Percentiles rank a stretch among this genome's conserved stretches.
Conservation (phyloP, 2,888 invertebrate species). For the Calliopum simillimum region DNA sequence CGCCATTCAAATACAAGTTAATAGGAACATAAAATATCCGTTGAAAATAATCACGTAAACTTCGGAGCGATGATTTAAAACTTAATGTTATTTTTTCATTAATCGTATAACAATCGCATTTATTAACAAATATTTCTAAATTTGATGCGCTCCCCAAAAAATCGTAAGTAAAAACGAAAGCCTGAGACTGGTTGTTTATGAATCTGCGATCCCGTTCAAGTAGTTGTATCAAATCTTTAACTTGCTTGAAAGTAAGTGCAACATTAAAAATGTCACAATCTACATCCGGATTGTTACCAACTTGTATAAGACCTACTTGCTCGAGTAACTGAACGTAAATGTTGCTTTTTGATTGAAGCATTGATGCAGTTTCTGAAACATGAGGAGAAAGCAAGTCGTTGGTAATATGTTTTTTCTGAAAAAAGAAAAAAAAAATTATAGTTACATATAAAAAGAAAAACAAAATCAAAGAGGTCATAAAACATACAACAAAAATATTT, state of each 20-base stretch:
- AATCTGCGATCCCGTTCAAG: conserved; percentile 45
- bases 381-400: conserved; percentile 50
- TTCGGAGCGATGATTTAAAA: conserved; percentile 67
- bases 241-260: conserved; percentile 56
- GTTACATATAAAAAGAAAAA: too few relatives aligned
- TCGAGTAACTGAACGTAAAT: conserved; percentile 62
- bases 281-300: conserved; percentile 58
- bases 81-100: conserved; percentile 68
- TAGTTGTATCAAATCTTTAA: conserved; percentile 54
- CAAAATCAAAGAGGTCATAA: too few relatives aligned
- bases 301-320: conserved; percentile 62
- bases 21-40: conserved; percentile 67
- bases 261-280: conserved; percentile 63
- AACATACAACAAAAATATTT: too few relatives aligned
- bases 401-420: conserved; percentile 48
- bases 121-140: conserved; percentile 55
- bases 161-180: conserved; percentile 56
- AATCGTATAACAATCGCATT: conserved; percentile 59
- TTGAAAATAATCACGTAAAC: conserved; percentile 67
- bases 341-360: conserved; percentile 62
- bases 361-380: conserved; percentile 55
- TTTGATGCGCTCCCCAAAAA: conserved; percentile 61
- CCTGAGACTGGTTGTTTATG: conserved; percentile 10
- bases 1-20: conserved; percentile 65
- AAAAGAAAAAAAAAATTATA: conserved; percentile 5